Percentiles rank a stretch among this genome's conserved stretches.
These are phyloP conservation scores for Cygnus olor DNA, from an alignment of 2,797 vertebrate species.

Conservation along the genomic window DNA sequence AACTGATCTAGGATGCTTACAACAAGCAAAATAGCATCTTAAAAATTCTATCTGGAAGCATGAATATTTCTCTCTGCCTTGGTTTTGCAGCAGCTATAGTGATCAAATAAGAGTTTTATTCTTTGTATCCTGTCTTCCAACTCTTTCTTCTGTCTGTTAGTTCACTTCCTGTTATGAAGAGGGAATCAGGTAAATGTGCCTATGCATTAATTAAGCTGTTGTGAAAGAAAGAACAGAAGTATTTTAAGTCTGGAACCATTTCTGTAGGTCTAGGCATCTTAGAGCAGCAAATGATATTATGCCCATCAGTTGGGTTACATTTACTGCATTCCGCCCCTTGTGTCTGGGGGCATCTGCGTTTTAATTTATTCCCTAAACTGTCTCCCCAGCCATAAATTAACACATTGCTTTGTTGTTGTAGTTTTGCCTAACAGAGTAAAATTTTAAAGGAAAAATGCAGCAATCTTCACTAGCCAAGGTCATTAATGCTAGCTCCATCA, in stretches of 20 bases:
- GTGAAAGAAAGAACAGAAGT: background rate
- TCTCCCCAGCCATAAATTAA: background rate
- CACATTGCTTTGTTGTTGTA: background rate
- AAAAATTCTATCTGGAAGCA: background rate
- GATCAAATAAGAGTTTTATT: background rate
- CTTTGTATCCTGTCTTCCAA: background rate
- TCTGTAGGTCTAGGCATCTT: background rate
- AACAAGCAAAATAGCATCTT: background rate
- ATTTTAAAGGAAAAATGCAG: background rate
- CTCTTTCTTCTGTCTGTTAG: background rate
- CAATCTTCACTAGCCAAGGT: background rate
- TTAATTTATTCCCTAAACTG: slow-evolving; percentile 1
- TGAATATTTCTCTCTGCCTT: background rate
- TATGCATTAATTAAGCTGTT: background rate
- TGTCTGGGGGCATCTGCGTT: background rate
- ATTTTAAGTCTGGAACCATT: background rate
- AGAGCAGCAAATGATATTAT: background rate
- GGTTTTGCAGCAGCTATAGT: background rate
- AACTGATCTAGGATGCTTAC: background rate
- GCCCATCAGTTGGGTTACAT: background rate
- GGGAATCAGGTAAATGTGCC: background rate
- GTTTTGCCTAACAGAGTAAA: background rate
- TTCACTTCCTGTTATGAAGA: background rate
- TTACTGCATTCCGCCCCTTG: background rate
- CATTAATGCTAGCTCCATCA: slow-evolving; percentile 25